Conservation (phyloP, 1,140 invertebrate genomes). For the Thaumetopoea pityocampa region DNA sequence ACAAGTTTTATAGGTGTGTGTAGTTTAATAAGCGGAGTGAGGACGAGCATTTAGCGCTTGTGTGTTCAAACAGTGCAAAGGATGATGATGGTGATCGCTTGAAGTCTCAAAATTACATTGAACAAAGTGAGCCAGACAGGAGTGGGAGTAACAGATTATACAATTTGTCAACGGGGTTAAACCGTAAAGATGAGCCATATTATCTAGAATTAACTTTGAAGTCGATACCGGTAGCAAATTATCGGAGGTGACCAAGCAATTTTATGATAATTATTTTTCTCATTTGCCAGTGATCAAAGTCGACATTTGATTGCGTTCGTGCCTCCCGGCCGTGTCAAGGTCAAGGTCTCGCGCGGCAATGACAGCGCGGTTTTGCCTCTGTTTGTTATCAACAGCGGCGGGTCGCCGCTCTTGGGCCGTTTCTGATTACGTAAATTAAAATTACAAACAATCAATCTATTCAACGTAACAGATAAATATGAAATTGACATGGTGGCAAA, state of each 20-base stretch:
- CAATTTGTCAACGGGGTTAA: neutral
- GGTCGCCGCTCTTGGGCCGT: conserved; percentile 29
- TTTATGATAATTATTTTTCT: conserved; percentile 17
- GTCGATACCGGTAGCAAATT: conserved; percentile 23
- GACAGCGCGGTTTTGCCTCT: conserved; percentile 2
- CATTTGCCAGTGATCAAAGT: conserved; percentile 7
- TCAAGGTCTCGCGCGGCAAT: neutral
- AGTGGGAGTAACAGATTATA: too few species aligned
- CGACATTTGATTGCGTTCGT: conserved; percentile 12
- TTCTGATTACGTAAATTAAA: conserved; percentile 10
- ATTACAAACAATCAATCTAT: conserved; percentile 1
- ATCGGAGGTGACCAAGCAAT: conserved; percentile 14
- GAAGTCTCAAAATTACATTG: too few species aligned
- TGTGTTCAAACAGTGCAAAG: conserved; percentile 1
- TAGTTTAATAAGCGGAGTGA: conserved; percentile 10
- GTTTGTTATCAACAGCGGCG: conserved; percentile 26
- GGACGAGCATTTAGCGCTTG: conserved; percentile 12
- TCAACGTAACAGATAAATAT: conserved; percentile 1
- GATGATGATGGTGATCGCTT: neutral
- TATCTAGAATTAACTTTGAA: conserved; percentile 14
- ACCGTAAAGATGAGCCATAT: conserved; percentile 6
- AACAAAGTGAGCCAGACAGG: neutral
- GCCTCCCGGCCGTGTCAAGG: neutral
- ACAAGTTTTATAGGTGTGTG: conserved; percentile 13
- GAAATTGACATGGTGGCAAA: neutral